Base-by-base conservation (phyloP, 2,888 invertebrate species). In the Athalia circularis region DNA sequence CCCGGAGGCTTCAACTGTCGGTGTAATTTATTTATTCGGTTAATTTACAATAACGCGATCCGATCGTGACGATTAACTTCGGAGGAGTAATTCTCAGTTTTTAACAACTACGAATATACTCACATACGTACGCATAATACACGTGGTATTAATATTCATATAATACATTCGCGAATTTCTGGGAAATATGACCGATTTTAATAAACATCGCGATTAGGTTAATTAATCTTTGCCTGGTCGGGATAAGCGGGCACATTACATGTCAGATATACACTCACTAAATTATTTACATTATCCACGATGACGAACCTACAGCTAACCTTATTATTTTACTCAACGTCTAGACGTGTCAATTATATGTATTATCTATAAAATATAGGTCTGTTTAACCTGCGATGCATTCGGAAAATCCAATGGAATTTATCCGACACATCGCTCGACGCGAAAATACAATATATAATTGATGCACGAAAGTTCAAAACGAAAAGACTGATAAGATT, bases 151-250 rank as follows among this genome's bases (percentile, higher is more conserved):
- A 9, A n/a, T 54, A n/a, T 54, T 9, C 52, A 1, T 52, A 29
- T 29, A 29, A 54, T n/a, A 54, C 54, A 54, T n/a, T 9, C n/a
- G n/a, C 54, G 54, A 68, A 54, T 54, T 68, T 68, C 52, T 54
- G 7, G 43, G 68, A 68, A 68, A 68, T 68, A 9, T 29, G 29
- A 68, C 43, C 54, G 29, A 68, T 68, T 68, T 68, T 68, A 68
- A 54, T 52, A 54, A 68, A 68, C 68, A 45, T 68, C 68, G 50
- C 68, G 68, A 68, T 68, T 68, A 68, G 52, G 54, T 54, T 52
- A 68, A 52, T 52, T 68, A 52, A 54, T 68, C 52, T 68, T 54
- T 43, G 68, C 68, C 11, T 54, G n/a, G 11, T 48, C 15, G 54
- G 43, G 54, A 29, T 68, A 11, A 52, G 54, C 52, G 52, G 29